These are phyloP conservation scores for Heptranchias perlo DNA, from an alignment of 2,113 vertebrate genomes.

Conservation along the genomic window DNA sequence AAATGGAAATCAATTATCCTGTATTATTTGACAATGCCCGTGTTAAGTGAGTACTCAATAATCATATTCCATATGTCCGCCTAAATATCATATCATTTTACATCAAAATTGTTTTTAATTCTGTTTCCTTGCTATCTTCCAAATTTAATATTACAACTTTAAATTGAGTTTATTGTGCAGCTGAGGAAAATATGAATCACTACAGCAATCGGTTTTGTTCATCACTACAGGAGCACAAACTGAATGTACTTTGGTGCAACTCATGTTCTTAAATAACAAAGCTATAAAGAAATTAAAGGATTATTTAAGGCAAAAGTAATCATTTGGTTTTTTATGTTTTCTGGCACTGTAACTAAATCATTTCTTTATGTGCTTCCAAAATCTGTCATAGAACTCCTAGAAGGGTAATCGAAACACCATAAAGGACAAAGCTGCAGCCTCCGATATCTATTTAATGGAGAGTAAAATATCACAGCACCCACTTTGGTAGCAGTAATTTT, in stretches of 20 bases:
- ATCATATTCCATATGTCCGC: background rate
- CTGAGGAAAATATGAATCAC: conserved; percentile 6
- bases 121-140: background rate
- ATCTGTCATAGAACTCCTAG: background rate
- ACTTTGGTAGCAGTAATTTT: conserved; percentile 44
- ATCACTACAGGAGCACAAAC: background rate
- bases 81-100: conserved; percentile 3
- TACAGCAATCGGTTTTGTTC: background rate
- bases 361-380: background rate
- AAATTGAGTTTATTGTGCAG: conserved; percentile 20
- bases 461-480: conserved; percentile 48
- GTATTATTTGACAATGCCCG: background rate
- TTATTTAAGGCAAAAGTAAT: background rate
- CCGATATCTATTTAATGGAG: conserved; percentile 47
- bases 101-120: conserved; percentile 29
- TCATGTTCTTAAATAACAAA: conserved; percentile 4
- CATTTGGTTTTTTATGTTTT: background rate
- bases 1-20: background rate
- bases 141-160: conserved; percentile 2
- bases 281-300: background rate
- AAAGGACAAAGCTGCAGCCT: conserved; percentile 34
- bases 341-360: background rate
- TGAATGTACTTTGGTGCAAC: background rate
- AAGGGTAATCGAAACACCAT: conserved; percentile 38
- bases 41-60: background rate